Percentiles rank a stretch among this genome's conserved stretches.
Conservation (phyloP, 2,888 invertebrate genomes). For the Achlya flavicornis region DNA sequence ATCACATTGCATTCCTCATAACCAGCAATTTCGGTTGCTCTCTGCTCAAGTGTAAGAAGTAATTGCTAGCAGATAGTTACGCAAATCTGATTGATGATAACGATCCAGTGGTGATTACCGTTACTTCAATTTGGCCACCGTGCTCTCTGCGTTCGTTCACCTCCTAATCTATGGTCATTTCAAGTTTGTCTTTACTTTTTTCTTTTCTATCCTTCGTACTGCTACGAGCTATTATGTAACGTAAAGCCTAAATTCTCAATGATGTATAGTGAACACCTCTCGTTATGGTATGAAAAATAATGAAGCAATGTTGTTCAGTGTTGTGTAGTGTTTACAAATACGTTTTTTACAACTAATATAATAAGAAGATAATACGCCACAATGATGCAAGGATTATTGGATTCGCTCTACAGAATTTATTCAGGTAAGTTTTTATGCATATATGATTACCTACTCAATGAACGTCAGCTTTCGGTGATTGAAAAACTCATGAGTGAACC, state of each 20-base stretch:
- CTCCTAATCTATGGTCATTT: constrained; percentile 53
- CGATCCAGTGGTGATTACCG: constrained; percentile 69
- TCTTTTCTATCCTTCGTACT: not conserved
- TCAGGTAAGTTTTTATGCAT: constrained; percentile 60
- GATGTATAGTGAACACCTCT: constrained; percentile 48
- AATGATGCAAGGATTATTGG: constrained; percentile 81
- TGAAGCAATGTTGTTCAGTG: constrained; percentile 51
- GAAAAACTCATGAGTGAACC: no score
- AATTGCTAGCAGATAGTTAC: constrained; percentile 80
- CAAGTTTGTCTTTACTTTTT: constrained; percentile 24
- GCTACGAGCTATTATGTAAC: not conserved
- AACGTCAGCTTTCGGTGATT: no score
- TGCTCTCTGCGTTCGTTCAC: constrained; percentile 72
- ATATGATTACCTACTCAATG: not conserved
- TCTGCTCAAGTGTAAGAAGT: constrained; percentile 53
- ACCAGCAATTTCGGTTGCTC: constrained; percentile 51
- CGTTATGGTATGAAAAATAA: constrained; percentile 56
- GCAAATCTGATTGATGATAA: constrained; percentile 83
- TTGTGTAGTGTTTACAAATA: constrained; percentile 28
- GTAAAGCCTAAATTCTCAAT: not conserved
- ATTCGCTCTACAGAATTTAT: constrained; percentile 77
- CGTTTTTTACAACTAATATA: constrained; percentile 43
- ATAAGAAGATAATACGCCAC: constrained; percentile 53
- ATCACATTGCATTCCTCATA: constrained; percentile 60
- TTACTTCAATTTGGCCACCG: constrained; percentile 80